Percentiles rank a stretch among this genome's conserved stretches.
Conservation (phyloP, 2,113 vertebrate genomes). For the Oreotrochilus melanogaster region DNA sequence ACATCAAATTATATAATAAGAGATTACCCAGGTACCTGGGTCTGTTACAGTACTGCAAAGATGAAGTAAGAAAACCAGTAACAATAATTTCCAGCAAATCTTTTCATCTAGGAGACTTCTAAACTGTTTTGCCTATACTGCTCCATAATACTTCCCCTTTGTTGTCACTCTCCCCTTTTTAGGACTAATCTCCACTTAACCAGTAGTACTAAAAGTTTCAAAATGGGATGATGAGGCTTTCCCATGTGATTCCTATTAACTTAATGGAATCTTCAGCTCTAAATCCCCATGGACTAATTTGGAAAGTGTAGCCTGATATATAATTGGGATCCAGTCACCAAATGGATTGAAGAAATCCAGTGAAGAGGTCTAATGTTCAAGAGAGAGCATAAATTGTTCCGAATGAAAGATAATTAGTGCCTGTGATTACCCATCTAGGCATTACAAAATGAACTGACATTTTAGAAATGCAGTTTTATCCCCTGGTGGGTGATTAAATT, state of each 20-base stretch:
- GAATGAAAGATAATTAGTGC: slow-evolving; percentile 51
- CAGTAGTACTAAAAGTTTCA: background rate
- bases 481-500: slow-evolving; percentile 35
- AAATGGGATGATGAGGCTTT: background rate
- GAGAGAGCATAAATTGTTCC: slow-evolving; percentile 35
- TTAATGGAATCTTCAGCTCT: slow-evolving; percentile 36
- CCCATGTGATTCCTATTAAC: background rate
- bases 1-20: background rate
- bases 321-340: slow-evolving; percentile 50
- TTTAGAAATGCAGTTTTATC: slow-evolving; percentile 53
- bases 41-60: background rate
- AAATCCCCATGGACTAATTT: background rate
- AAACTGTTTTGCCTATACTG: background rate
- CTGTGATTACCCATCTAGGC: slow-evolving; percentile 34
- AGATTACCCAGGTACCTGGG: background rate
- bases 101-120: background rate
- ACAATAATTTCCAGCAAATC: background rate
- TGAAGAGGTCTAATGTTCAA: slow-evolving; percentile 18
- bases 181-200: background rate
- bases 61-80: background rate
- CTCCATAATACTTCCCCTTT: background rate
- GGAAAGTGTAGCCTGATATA: slow-evolving; percentile 21
- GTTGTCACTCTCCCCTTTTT: background rate
- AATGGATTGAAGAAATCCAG: slow-evolving; percentile 56
- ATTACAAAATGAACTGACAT: slow-evolving; percentile 52